Percentiles rank a stretch among this genome's conserved stretches.
phyloP scores from a whole-genome alignment of 2,113 vertebrate species.

The Choloepus hoffmanni region DNA sequence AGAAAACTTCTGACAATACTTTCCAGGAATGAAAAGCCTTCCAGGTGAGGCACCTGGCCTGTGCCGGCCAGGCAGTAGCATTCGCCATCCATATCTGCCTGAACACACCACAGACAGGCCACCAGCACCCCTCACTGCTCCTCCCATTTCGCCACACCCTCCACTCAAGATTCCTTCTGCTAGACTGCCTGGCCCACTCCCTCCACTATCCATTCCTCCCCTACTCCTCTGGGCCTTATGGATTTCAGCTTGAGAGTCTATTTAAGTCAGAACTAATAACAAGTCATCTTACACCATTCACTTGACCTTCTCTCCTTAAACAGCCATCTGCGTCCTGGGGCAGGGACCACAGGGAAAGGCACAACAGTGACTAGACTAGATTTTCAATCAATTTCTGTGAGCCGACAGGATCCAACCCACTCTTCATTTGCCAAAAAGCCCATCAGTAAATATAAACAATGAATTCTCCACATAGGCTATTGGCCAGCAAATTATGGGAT shows the following conservation, averaged over 20 bases:
- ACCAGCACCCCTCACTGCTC: neutral
- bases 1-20: rapidly evolving
- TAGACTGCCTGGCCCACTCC: neutral
- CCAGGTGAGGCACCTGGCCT: neutral
- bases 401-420: neutral
- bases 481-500: neutral
- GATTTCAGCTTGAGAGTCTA: neutral
- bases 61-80: neutral
- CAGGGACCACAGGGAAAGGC: neutral
- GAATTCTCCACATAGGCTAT: neutral
- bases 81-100: too few species aligned
- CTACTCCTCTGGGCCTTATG: neutral
- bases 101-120: neutral
- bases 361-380: neutral
- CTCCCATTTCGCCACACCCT: neutral
- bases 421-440: constrained; percentile 17
- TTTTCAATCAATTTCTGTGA: neutral
- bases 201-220: neutral
- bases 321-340: neutral
- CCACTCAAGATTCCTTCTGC: neutral
- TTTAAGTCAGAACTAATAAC: neutral
- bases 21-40: neutral
- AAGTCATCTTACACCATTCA: neutral
- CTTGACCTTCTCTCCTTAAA: neutral
- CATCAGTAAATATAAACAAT: constrained; percentile 15